Percentiles rank a stretch among this genome's conserved stretches.
phyloP scores from a whole-genome alignment of 1,140 invertebrate species.

The Chrysomallon squamiferum region DNA sequence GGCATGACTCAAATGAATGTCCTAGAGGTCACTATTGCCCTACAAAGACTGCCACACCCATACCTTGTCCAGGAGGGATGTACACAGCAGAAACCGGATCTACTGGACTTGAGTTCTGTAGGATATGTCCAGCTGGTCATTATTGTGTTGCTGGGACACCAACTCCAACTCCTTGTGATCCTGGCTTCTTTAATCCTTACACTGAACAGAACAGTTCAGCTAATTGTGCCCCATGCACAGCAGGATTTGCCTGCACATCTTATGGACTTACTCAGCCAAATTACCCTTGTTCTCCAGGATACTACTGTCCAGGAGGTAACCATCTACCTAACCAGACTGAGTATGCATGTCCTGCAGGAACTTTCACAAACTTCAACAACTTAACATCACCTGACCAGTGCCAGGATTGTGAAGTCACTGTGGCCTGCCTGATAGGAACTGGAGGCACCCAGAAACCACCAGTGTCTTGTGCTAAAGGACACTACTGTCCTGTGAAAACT shows the following conservation, averaged over 20 bases:
- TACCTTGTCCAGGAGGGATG: conserved; percentile 47
- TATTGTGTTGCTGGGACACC: conserved; percentile 48
- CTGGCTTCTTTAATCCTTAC: conserved; percentile 48
- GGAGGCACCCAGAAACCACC: conserved; percentile 58
- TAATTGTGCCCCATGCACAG: conserved; percentile 44
- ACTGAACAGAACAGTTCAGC: conserved; percentile 18
- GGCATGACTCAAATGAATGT: conserved; percentile 45
- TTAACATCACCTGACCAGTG: conserved; percentile 54
- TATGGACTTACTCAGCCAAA: conserved; percentile 50
- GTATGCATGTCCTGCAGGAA: conserved; percentile 57
- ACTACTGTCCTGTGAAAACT: conserved; percentile 54
- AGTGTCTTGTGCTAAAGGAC: conserved; percentile 48
- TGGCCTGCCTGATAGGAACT: conserved; percentile 46
- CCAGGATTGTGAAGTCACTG: conserved; percentile 41
- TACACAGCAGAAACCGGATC: conserved; percentile 57
- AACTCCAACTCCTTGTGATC: conserved; percentile 46
- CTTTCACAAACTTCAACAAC: conserved; percentile 54
- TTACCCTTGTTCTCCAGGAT: conserved; percentile 53
- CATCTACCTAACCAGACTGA: conserved; percentile 43
- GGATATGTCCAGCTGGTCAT: conserved; percentile 50
- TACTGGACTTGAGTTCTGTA: conserved; percentile 45
- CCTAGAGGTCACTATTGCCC: conserved; percentile 51
- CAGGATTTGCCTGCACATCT: conserved; percentile 52
- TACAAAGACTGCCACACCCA: conserved; percentile 21
- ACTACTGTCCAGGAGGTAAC: conserved; percentile 57